Conservation (phyloP, 1,140 invertebrate species). For the Heliconius congener region DNA sequence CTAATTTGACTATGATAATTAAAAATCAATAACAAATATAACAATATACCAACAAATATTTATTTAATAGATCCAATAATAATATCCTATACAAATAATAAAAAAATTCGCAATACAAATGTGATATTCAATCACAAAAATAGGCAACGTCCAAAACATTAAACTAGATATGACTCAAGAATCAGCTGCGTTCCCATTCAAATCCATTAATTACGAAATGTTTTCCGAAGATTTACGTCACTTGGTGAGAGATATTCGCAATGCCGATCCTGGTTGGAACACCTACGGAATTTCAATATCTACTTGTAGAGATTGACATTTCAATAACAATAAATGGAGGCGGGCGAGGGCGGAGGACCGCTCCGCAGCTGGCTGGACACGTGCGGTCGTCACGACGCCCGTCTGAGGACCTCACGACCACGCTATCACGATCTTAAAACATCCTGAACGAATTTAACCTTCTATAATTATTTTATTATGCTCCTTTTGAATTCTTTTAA, state of each 20-base stretch:
- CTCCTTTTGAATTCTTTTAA: background rate
- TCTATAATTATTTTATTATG: background rate
- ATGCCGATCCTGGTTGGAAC: constrained; percentile 32
- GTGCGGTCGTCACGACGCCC: constrained; percentile 68
- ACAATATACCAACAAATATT: background rate
- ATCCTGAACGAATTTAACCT: constrained; percentile 28
- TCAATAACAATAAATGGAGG: constrained; percentile 55
- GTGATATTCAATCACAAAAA: background rate
- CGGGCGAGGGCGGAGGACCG: constrained; percentile 44
- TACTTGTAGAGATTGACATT: constrained; percentile 46
- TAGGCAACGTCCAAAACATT: background rate
- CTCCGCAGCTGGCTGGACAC: constrained; percentile 54
- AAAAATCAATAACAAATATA: too few species aligned
- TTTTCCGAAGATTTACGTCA: constrained; percentile 34
- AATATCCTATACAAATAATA: too few species aligned
- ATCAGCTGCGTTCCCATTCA: constrained; percentile 36
- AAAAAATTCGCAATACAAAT: background rate
- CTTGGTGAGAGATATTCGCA: constrained; percentile 33
- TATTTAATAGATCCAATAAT: background rate
- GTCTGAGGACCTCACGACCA: constrained; percentile 53
- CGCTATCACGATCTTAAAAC: constrained; percentile 56
- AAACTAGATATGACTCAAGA: constrained; percentile 29
- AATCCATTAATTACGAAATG: constrained; percentile 41
- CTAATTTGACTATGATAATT: too few species aligned
- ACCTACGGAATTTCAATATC: constrained; percentile 41